Percentiles rank a stretch among this genome's conserved stretches.
phyloP scores from a whole-genome alignment of 35 echinoderm and acorn worm species.

The Ophiothrix spiculata region DNA sequence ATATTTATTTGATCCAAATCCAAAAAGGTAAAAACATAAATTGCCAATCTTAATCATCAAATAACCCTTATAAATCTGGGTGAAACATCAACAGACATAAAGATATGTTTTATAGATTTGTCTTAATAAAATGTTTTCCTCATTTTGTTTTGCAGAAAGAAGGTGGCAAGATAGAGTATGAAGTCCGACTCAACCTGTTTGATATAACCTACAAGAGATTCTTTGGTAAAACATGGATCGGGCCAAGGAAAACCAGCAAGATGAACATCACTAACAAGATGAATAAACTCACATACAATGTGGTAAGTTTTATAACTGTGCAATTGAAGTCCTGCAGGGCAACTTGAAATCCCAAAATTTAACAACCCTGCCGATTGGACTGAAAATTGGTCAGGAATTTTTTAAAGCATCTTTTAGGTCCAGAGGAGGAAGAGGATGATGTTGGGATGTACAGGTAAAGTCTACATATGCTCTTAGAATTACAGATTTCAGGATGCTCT shows the following conservation, averaged over 20 bases:
- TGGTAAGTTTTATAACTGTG: too few species aligned
- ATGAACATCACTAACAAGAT: constrained; percentile 14
- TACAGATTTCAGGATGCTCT: too few species aligned
- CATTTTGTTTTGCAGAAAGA: constrained; percentile 41
- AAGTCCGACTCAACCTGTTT: constrained; percentile 70
- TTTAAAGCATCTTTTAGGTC: too few species aligned
- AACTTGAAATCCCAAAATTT: too few species aligned
- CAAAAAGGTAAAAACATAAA: background rate
- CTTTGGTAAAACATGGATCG: constrained; percentile 88
- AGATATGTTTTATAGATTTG: background rate
- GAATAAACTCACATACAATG: background rate
- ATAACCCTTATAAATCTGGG: too few species aligned
- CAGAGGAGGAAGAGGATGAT: too few species aligned
- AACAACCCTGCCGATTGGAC: too few species aligned
- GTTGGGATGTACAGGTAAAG: too few species aligned
- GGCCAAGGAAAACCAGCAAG: constrained; percentile 57
- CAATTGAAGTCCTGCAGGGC: too few species aligned
- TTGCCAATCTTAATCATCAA: background rate
- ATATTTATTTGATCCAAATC: too few species aligned
- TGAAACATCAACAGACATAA: background rate
- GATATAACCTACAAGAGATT: constrained; percentile 89
- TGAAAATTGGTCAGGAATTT: too few species aligned
- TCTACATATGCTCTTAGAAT: too few species aligned
- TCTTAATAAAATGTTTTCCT: background rate
- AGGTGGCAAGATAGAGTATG: constrained; percentile 66